Evolutionary conservation across 2,888 invertebrate genomes (phyloP).

Genomic region (Megaustenia siamemsis): DNA sequence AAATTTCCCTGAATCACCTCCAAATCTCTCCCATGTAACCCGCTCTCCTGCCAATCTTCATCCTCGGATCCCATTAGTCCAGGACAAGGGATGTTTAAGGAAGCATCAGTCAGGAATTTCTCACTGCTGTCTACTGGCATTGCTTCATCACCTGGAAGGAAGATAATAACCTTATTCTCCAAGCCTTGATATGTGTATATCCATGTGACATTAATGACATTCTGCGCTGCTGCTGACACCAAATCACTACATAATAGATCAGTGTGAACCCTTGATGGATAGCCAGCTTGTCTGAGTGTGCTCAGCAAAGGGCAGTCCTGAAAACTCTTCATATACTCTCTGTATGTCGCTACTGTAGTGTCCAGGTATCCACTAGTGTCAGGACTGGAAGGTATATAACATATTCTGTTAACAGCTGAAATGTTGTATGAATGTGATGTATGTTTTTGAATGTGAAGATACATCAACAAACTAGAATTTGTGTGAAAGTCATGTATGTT

Average conservation of each 20-base stretch:
- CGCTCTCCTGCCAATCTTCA: background rate
- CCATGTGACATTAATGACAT: constrained; percentile 53
- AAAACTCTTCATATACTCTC: constrained; percentile 48
- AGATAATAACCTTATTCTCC: constrained; percentile 57
- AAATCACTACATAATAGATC: constrained; percentile 44
- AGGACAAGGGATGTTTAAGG: constrained; percentile 48
- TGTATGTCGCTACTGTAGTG: constrained; percentile 51
- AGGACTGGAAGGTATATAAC: constrained; percentile 7
- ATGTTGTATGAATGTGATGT: too few relatives aligned
- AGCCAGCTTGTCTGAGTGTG: constrained; percentile 22
- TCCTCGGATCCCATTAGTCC: constrained; percentile 31
- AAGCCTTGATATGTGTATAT: constrained; percentile 57
- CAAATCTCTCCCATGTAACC: background rate
- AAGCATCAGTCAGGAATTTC: constrained; percentile 43
- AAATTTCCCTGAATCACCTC: background rate
- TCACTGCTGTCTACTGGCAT: constrained; percentile 26
- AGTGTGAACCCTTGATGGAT: constrained; percentile 45
- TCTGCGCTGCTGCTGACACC: background rate
- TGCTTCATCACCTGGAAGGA: constrained; percentile 52
- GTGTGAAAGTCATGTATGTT: too few relatives aligned
- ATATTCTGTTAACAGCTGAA: too few relatives aligned
- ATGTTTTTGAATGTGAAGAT: too few relatives aligned
- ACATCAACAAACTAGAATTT: too few relatives aligned
- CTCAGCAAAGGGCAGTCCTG: constrained; percentile 40
- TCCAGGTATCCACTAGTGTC: constrained; percentile 49